phyloP scores from a whole-genome alignment of 2,113 vertebrate species.

The Sander lucioperca region DNA sequence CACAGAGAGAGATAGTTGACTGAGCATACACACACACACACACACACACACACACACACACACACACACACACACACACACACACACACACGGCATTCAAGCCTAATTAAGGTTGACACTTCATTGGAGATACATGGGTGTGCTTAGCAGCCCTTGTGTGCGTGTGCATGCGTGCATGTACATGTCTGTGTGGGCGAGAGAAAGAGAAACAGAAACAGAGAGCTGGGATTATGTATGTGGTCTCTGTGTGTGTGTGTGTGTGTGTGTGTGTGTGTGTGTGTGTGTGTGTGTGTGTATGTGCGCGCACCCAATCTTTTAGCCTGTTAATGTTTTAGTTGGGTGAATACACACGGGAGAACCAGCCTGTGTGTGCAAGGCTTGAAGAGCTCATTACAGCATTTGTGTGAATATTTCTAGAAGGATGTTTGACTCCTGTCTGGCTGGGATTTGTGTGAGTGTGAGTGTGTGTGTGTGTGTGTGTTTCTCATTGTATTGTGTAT shows the following conservation, averaged over 20 bases:
- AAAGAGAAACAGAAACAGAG: conserved; percentile 3
- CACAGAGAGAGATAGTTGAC: conserved; percentile 26
- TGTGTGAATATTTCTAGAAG: conserved; percentile 69
- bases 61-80: conserved; percentile 1
- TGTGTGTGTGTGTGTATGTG: conserved; percentile 20
- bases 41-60: conserved; percentile 4
- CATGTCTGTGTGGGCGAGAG: conserved; percentile 1
- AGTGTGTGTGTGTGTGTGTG: conserved; percentile 13
- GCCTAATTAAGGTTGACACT: conserved; percentile 68
- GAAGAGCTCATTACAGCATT: conserved; percentile 76
- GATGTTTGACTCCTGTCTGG: conserved; percentile 66
- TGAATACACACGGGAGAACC: conserved; percentile 64
- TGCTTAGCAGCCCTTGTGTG: conserved; percentile 37
- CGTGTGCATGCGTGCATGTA: conserved; percentile 4
- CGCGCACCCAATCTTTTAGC: conserved; percentile 62
- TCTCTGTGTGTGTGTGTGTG: conserved; percentile 12
- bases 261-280: conserved; percentile 7
- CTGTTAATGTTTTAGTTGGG: conserved; percentile 69
- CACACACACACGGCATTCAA: conserved; percentile 32
- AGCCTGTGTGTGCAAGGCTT: conserved; percentile 65
- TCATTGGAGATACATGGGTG: conserved; percentile 53
- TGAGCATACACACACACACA: conserved; percentile 21
- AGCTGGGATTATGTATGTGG: not conserved
- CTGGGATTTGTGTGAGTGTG: conserved; percentile 35
- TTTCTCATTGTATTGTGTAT: not conserved